phyloP scores from a whole-genome alignment of 1,140 invertebrate species.

The Monochamus saltuarius region DNA sequence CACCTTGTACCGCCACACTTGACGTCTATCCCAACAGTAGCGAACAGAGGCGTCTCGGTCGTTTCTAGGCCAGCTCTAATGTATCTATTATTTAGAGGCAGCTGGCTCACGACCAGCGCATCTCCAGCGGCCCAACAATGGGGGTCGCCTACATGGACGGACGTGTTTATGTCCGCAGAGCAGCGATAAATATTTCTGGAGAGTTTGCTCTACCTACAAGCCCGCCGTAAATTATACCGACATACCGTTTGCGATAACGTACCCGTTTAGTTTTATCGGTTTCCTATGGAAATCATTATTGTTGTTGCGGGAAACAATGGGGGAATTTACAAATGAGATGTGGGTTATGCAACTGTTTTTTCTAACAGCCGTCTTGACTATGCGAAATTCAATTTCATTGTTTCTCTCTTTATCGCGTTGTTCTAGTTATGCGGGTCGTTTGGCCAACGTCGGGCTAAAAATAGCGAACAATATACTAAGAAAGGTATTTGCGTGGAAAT shows the following conservation, averaged over 20 bases:
- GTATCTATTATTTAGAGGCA: slow-evolving; percentile 7
- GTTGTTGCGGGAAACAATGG: slow-evolving; percentile 1
- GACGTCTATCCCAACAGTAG: too few relatives aligned
- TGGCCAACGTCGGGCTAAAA: too few relatives aligned
- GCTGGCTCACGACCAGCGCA: slow-evolving; percentile 4
- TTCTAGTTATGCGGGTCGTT: too few relatives aligned
- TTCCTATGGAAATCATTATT: slow-evolving; percentile 6
- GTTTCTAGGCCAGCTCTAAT: not conserved
- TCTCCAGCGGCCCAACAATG: not conserved
- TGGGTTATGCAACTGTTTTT: too few relatives aligned
- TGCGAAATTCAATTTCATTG: too few relatives aligned
- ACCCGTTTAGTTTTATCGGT: not conserved
- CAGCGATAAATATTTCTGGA: not conserved
- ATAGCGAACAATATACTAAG: too few relatives aligned
- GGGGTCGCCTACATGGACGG: slow-evolving; percentile 1
- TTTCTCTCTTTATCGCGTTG: too few relatives aligned
- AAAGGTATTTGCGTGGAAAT: too few relatives aligned
- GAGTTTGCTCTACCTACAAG: slow-evolving; percentile 5
- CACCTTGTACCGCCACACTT: too few relatives aligned
- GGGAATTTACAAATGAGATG: not conserved
- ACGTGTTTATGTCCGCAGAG: not conserved
- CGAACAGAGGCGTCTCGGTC: too few relatives aligned
- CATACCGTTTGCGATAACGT: slow-evolving; percentile 6
- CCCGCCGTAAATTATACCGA: not conserved
- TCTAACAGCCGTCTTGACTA: too few relatives aligned